Evolutionary conservation across 2,113 vertebrate genomes (phyloP), one percentile per base, ranked within the genome.

Genomic region (Rissa tridactyla): DNA sequence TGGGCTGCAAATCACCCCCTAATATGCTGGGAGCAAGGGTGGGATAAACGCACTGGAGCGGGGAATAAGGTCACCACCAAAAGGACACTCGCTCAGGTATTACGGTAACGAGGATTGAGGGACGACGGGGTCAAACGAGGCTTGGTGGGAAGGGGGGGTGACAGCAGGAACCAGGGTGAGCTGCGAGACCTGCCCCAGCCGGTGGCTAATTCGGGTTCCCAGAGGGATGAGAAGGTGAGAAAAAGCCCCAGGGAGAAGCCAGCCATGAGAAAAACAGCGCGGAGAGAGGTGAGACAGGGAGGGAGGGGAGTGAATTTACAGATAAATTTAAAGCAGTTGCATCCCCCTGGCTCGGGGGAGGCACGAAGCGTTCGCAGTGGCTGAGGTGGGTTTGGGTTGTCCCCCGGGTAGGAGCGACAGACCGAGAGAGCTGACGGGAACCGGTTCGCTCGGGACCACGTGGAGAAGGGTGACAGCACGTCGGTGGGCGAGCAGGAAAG

Each of bases 361-460:
- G 40, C 21, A 54, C 29, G 29, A 32, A 70, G 19, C 0, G 4
- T 25, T 55, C 15, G 1, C 34, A 2, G 46, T 9, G 46, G 15
- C 32, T 29, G 2, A 15, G 17, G 23, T 10, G 64, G 30, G 38
- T 12, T 60, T 23, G 58, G 58, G 52, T 6, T 68, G n/a, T 42
- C 66, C 34, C 75, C 38, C 0, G 0, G 36, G 40, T 8, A 32
- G 0, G 17, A 15, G 65, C 0, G 10, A 46, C 40, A 51, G 49
- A 4, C 0, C 0, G 42, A 42, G 51, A 3, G 7, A 32, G 57
- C 15, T 21, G 82, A 23, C 5, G 40, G 78, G 40, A 82, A 14
- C 0, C 1, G 2, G 22, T 7, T 82, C 1, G 0, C 5, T 11
- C 23, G 23, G 72, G 65, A 47, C 3, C 1, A 0, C 30, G 47